These are phyloP conservation scores for Gavia stellata DNA, from an alignment of 2,113 vertebrate genomes.

Conservation along the genomic window DNA sequence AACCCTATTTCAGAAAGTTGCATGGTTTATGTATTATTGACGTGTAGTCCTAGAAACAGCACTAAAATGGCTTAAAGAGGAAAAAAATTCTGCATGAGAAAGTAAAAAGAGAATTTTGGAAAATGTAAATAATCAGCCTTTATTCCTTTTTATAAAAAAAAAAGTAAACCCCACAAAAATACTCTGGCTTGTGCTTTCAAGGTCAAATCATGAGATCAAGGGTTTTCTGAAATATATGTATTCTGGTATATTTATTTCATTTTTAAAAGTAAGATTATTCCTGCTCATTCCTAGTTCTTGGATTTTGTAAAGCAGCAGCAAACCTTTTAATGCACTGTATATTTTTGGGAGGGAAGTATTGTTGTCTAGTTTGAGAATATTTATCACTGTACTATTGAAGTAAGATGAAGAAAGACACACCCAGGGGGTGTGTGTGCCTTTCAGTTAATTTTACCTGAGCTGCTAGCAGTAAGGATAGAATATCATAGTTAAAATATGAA, in stretches of 20 bases:
- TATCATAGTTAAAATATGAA: neutral
- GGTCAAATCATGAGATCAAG: neutral
- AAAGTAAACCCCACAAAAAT: neutral
- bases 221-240: neutral
- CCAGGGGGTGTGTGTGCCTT: rapidly evolving
- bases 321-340: neutral
- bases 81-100: neutral
- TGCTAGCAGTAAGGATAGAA: neutral
- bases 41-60: neutral
- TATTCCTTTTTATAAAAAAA: neutral
- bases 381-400: neutral
- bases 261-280: neutral
- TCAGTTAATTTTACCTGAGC: neutral
- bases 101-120: neutral
- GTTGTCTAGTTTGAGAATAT: neutral
- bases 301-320: neutral
- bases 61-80: neutral
- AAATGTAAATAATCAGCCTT: neutral
- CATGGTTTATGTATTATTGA: neutral
- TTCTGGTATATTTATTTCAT: neutral
- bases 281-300: neutral
- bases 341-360: neutral
- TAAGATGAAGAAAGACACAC: too few species aligned
- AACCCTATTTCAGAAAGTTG: neutral
- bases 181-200: neutral